Evolutionary conservation across 2,113 vertebrate genomes (phyloP), one percentile per base, ranked within the genome.

Genomic region (Formicarius rufipectus): DNA sequence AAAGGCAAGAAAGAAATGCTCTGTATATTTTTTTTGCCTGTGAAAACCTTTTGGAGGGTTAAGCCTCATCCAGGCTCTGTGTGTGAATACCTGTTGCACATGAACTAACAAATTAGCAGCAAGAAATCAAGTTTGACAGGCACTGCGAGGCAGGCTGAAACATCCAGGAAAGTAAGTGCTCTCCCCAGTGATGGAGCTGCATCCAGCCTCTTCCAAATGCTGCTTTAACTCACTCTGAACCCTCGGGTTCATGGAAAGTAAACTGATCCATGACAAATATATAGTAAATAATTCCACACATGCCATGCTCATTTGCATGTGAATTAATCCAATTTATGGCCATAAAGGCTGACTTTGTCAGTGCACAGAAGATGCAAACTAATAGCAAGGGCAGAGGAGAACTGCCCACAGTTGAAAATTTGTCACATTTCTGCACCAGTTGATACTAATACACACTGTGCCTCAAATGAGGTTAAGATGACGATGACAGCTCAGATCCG

Each of bases 81-180:
- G 73, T 86, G 84, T 72, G 69, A 94, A 81, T 95, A 97, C 96
- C 95, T 97, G 96, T 97, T 97, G 96, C 93, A 94, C 49, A 42
- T 14, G 37, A 89, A 69, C 92, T 87, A 87, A 79, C 69, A 93
- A 92, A 95, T 93, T 64, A 93, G 66, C 83, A 84, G 83, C 62
- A 62, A 89, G 90, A 84, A 96, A 90, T 83, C 60, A 71, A 88
- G 84, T 94, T 85, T 97, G 90, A 86, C 69, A 81, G 77, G 82
- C 55, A 44, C 53, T 77, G 39, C 9, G 13, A 87, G 40, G 67
- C 67, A 87, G 71, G 44, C 49, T 76, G 45, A 64, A 84, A 60
- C 63, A 75, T 56, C 81, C 55, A 35, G 7, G 53, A 85, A 92
- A 94, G 83, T 10, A 52, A 90, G 7, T 8, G 3, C 24, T 84